Percentiles rank a stretch among this genome's conserved stretches.
Evolutionary conservation across 2,113 vertebrate genomes (phyloP).

Genomic region (Sinocyclocheilus anophthalmus): DNA sequence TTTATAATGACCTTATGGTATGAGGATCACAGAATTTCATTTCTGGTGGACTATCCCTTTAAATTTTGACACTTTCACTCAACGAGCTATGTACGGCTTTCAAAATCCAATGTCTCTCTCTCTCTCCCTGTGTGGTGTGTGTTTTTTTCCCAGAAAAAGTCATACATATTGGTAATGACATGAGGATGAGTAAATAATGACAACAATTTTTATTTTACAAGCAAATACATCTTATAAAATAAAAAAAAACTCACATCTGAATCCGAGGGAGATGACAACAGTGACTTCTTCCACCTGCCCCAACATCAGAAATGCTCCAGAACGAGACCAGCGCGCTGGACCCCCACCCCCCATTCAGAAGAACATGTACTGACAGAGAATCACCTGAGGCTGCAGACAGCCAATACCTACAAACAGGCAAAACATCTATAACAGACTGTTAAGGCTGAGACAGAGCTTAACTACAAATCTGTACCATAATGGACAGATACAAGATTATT

Average conservation of each 20-base stretch:
- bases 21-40: not conserved
- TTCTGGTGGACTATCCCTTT: not conserved
- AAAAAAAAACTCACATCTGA: constrained; percentile 61
- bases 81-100: not conserved
- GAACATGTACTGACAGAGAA: constrained; percentile 64
- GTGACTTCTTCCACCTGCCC: constrained; percentile 76
- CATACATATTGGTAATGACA: too few species aligned
- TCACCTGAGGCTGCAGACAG: constrained; percentile 58
- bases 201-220: not conserved
- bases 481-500: not conserved
- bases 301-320: constrained; percentile 63
- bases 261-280: constrained; percentile 69
- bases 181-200: not conserved
- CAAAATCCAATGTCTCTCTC: not conserved
- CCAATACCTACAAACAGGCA: constrained; percentile 69
- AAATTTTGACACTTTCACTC: not conserved
- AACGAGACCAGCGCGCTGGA: constrained; percentile 65
- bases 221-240: not conserved
- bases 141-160: not conserved
- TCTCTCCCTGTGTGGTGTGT: too few species aligned
- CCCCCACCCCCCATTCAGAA: constrained; percentile 48
- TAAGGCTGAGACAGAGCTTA: not conserved
- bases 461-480: not conserved
- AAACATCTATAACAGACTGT: not conserved
- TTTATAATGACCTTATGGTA: not conserved